Conservation (phyloP, 2,888 invertebrate species). For the Diabrotica balteata region DNA sequence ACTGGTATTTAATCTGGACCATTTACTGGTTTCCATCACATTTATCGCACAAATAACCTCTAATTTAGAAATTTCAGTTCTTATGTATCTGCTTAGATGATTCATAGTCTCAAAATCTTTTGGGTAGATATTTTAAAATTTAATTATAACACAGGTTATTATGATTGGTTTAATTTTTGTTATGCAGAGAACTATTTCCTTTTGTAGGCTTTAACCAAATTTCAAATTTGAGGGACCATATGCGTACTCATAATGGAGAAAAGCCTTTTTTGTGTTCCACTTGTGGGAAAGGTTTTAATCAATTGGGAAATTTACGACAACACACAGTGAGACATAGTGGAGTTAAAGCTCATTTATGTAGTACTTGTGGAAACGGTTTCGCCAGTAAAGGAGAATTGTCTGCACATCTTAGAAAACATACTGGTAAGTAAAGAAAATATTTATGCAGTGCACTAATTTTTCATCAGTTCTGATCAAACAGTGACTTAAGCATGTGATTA, state of each 20-base stretch:
- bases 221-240: conserved; percentile 61
- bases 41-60: too few relatives aligned
- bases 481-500: too few relatives aligned
- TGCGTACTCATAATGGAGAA: conserved; percentile 61
- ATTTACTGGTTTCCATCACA: too few relatives aligned
- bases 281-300: conserved; percentile 62
- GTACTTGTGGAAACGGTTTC: conserved; percentile 60
- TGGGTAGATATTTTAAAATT: too few relatives aligned
- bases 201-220: conserved; percentile 60
- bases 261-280: conserved; percentile 60
- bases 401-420: conserved; percentile 61
- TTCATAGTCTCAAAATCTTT: too few relatives aligned
- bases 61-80: too few relatives aligned
- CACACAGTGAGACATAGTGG: conserved; percentile 60
- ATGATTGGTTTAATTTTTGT: not conserved
- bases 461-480: too few relatives aligned
- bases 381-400: conserved; percentile 61
- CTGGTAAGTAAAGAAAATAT: conserved; percentile 45
- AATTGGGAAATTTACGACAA: conserved; percentile 58
- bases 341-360: conserved; percentile 61
- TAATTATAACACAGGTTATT: too few relatives aligned
- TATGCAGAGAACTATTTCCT: not conserved
- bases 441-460: not conserved
- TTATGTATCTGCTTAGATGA: too few relatives aligned
- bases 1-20: too few relatives aligned